Evolutionary conservation across 2,113 vertebrate species (phyloP).

Genomic region (Otocyon megalotis): DNA sequence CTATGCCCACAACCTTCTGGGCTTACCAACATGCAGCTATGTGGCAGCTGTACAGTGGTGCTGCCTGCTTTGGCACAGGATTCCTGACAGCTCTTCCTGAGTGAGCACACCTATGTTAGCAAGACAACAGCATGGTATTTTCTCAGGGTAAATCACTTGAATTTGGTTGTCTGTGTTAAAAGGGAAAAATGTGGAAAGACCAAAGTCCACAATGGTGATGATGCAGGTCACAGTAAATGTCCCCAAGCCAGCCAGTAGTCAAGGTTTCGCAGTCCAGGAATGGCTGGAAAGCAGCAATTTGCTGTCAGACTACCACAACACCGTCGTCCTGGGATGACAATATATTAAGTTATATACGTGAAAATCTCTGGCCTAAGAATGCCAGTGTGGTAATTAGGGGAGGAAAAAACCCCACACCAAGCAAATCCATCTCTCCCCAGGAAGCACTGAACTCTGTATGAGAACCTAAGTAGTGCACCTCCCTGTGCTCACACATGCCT

Average conservation of each 20-base stretch:
- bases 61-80: not conserved
- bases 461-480: not conserved
- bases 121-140: not conserved
- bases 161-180: not conserved
- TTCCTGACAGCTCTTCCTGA: not conserved
- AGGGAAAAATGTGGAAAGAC: not conserved
- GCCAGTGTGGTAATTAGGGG: not conserved
- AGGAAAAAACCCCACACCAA: not conserved
- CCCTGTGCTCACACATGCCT: not conserved
- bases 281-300: not conserved
- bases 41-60: accelerated
- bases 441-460: not conserved
- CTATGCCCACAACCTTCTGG: accelerated
- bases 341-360: not conserved
- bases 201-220: not conserved
- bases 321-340: not conserved
- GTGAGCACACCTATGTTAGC: not conserved
- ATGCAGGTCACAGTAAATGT: not conserved
- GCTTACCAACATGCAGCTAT: too few species aligned
- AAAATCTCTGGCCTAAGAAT: not conserved
- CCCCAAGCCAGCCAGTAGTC: not conserved
- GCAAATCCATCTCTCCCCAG: not conserved
- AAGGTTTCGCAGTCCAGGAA: not conserved
- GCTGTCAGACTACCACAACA: not conserved
- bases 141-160: not conserved